A percentile compares a stretch with the other conserved stretches of the same genome.
phyloP scores from a whole-genome alignment of 2,113 vertebrate genomes.

The Centropus unirufus region DNA sequence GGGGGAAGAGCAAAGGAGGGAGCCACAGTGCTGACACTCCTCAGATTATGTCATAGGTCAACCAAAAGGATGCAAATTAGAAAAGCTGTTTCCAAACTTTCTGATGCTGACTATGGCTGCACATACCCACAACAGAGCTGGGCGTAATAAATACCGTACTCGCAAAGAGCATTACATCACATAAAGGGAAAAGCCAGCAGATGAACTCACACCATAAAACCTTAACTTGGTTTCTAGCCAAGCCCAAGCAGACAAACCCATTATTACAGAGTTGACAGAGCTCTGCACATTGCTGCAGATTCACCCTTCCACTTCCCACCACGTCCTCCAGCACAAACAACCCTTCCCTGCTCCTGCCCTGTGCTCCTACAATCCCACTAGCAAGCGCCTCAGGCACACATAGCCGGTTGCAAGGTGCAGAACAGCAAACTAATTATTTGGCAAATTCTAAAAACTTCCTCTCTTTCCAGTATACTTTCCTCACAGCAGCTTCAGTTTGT shows the following conservation, averaged over 20 bases:
- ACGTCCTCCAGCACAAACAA: background rate
- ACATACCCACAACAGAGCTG: conserved; percentile 5
- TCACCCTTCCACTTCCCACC: conserved; percentile 13
- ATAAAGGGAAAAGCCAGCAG: conserved; percentile 45
- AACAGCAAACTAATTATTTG: background rate
- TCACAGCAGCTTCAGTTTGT: background rate
- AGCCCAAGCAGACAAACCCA: conserved; percentile 26
- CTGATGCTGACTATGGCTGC: background rate
- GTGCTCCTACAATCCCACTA: background rate
- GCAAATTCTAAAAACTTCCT: background rate
- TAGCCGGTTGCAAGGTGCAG: rapidly evolving
- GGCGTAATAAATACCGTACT: conserved; percentile 33
- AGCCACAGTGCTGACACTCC: background rate
- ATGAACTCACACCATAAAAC: conserved; percentile 67
- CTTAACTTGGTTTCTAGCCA: conserved; percentile 42
- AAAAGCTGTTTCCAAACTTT: conserved; percentile 54
- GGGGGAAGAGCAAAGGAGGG: background rate
- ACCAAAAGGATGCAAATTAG: conserved; percentile 47
- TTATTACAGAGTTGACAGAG: conserved; percentile 9
- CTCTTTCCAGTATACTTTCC: background rate
- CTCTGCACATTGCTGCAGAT: background rate
- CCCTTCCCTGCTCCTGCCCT: background rate
- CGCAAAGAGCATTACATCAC: conserved; percentile 49
- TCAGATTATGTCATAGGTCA: conserved; percentile 63
- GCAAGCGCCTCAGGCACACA: rapidly evolving